Evolutionary conservation across 2,888 invertebrate genomes (phyloP), one percentile per base, ranked within the genome.

Genomic region (Cynaeus angustus): DNA sequence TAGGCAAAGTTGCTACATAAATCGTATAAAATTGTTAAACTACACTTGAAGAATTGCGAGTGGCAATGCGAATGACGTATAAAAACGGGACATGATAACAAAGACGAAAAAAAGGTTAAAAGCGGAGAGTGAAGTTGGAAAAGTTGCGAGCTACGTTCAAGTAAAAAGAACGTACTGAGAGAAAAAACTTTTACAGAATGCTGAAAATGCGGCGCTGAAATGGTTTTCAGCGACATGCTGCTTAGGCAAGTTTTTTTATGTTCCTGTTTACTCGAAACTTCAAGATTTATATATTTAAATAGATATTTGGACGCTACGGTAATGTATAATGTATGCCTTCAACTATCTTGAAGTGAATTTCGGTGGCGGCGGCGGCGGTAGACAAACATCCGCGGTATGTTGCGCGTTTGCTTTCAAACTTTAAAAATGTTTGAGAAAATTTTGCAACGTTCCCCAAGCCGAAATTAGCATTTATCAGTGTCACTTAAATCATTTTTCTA

Each of bases 181-280:
- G 66, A 68, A 70, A 75, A 75, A 77, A 78, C 71, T 76, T 78
- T 75, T 73, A 62, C 68, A 68, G 50, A 59, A 72, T 45, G 45
- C 10, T 58, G 70, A 68, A 66, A 66, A 64, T 64, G 52, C 68
- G 16, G 45, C 41, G 55, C 48, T 48, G 71, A 74, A 77, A 77
- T 74, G 74, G 70, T 71, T 74, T 75, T 74, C 69, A 58, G 62
- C 67, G 68, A 71, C 74, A 66, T 73, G 73, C 73, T 71, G 72
- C 73, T 72, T 71, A 62, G 68, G 69, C 71, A 74, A 74, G 68
- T 78, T 79, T 78, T 21, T 75, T 79, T 79, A 79, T 78, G 76
- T 79, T 79, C 78, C 78, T 79, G 79, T 79, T 79, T 79, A 78
- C 77, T 73, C 68, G 59, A 75, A 76, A 76, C 64, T 74, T 68